Evolutionary conservation across 2,113 vertebrate genomes (phyloP), one percentile per base, ranked within the genome.

Genomic region (Pangasianodon gigas): DNA sequence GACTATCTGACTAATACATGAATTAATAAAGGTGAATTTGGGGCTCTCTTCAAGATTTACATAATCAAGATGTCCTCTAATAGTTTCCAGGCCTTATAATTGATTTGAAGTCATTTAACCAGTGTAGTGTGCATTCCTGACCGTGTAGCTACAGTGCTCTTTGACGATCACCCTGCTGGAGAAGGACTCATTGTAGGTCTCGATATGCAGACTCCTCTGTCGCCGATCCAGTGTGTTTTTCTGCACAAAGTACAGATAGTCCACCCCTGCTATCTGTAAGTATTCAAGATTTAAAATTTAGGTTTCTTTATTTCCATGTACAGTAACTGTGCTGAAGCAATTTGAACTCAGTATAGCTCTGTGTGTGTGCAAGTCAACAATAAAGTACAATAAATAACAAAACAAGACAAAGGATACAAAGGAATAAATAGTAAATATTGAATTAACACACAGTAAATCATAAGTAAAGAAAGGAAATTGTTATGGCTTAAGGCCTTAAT

Each of bases 241-340:
- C 92, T 99, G 98, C 88, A 97, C 91, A 90, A 99, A 99, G 93
- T 99, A 99, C 69, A 99, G 95, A 19, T 97, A 99, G 91, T 99
- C 98, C 2, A 99, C 97, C 6, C 98, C 97, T 4, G 98, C 97
- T n/a, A 99, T 99, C 98, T 96, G 86, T 81, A 90, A 87, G 85
- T 81, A 90, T 88, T 83, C 6, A 81, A 81, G 13, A 52, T 82
- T 81, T 52, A 16, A 54, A 5, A 32, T 82, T 18, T 37, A 56
- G 6, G 52, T 4, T 56, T 82, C 1, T 56, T 82, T 24, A 80
- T 4, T 37, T 2, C 16, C 1, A 21, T 56, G 16, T 58, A n/a
- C n/a, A n/a, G n/a, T n/a, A 82, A 58, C 18, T 56, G 80, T 83
- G 29, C 80, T 82, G 29, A 82, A 37, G 16, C 14, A 32, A 32